These are phyloP conservation scores for Melitaea athalia DNA, from an alignment of 2,888 invertebrate genomes.

Conservation along the genomic window DNA sequence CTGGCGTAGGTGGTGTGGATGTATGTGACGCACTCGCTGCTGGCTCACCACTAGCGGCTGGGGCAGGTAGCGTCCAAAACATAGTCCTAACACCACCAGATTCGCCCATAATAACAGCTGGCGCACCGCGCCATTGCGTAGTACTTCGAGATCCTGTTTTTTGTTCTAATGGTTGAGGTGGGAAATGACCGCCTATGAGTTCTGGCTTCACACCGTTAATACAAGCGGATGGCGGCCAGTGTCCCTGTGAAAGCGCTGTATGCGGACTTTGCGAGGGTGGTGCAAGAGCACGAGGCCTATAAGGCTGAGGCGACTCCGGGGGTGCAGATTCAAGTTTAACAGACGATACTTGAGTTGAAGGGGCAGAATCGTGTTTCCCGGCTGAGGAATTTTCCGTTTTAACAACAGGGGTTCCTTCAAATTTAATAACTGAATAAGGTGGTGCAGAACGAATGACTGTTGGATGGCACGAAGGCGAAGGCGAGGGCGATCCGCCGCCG, in stretches of 20 bases:
- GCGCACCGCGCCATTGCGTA: slow-evolving; percentile 85
- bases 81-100: slow-evolving; percentile 92
- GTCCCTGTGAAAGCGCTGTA: slow-evolving; percentile 62
- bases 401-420: slow-evolving; percentile 74
- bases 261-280: slow-evolving; percentile 75
- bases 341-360: slow-evolving; percentile 66
- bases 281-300: slow-evolving; percentile 67
- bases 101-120: slow-evolving; percentile 96
- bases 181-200: slow-evolving; percentile 85
- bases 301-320: slow-evolving; percentile 62
- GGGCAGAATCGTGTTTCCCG: slow-evolving; percentile 59
- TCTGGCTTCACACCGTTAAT: slow-evolving; percentile 92
- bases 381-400: slow-evolving; percentile 62
- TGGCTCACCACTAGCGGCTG: slow-evolving; percentile 77
- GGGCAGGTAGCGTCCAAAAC: slow-evolving; percentile 85
- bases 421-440: slow-evolving; percentile 83
- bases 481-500: slow-evolving; percentile 74
- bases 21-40: slow-evolving; percentile 79
- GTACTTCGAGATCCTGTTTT: slow-evolving; percentile 67
- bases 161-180: slow-evolving; percentile 71
- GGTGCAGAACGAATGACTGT: slow-evolving; percentile 83
- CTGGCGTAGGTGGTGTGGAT: slow-evolving; percentile 81
- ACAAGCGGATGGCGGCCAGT: slow-evolving; percentile 84
- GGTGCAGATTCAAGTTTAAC: slow-evolving; percentile 72
- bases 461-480: slow-evolving; percentile 73